Conservation (phyloP, 2,888 invertebrate species). For the Tachina lurida region DNA sequence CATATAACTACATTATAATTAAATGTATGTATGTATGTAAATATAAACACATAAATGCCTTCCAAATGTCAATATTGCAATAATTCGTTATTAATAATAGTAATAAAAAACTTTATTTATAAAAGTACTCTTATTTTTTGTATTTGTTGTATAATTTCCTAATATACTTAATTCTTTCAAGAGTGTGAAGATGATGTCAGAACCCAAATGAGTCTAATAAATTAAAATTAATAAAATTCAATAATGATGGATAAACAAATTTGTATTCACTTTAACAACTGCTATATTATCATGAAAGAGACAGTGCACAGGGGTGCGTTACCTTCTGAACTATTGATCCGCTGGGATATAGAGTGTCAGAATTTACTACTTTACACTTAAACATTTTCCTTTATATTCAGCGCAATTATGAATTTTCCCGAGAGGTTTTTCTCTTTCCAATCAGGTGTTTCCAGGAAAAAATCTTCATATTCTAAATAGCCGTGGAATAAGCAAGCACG, state of each 20-base stretch:
- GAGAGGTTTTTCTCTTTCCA: too few relatives aligned
- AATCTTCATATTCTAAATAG: too few relatives aligned
- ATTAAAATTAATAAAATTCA: too few relatives aligned
- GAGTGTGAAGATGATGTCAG: conserved; percentile 13
- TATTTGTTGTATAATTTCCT: conserved; percentile 38
- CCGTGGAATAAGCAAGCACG: too few relatives aligned
- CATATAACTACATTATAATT: conserved; percentile 35
- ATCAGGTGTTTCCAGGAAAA: too few relatives aligned
- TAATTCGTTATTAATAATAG: conserved; percentile 7
- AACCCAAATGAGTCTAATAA: conserved; percentile 4
- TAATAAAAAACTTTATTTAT: conserved; percentile 26
- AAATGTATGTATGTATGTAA: conserved; percentile 3
- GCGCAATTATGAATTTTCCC: too few relatives aligned
- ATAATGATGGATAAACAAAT: too few relatives aligned
- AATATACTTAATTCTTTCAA: neutral
- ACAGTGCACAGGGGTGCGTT: too few relatives aligned
- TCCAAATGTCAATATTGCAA: conserved; percentile 47
- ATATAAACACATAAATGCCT: conserved; percentile 64
- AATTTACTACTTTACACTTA: neutral
- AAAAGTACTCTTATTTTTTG: conserved; percentile 22
- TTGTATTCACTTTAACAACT: too few relatives aligned
- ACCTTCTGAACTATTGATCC: too few relatives aligned
- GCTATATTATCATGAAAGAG: too few relatives aligned
- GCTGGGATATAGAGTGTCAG: too few relatives aligned
- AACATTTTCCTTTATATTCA: neutral